Evolutionary conservation across 2,113 vertebrate genomes (phyloP), one percentile per base, ranked within the genome.

Genomic region (Toxotes jaculatrix): DNA sequence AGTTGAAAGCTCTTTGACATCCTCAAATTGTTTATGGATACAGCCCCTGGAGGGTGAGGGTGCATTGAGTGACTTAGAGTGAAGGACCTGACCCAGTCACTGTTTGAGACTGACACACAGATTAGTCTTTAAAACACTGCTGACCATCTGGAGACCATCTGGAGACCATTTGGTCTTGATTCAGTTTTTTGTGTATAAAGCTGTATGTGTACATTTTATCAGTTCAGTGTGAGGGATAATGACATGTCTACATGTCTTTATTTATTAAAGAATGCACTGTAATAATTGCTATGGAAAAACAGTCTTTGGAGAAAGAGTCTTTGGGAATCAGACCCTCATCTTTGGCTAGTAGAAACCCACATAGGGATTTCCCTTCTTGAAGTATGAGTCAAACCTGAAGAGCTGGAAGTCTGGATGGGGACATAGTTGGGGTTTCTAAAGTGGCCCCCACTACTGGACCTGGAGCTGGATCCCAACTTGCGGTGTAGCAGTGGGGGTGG

Each of bases 91-190:
- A 73, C 61, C 27, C 31, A 45, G 60, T 34, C 17, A 3, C 47
- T 45, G 23, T 7, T 36, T 7, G 12, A 43, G 45, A 42, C 43
- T 19, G 7, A 34, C 23, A 12, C n/a, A 65, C 12, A 38, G 32
- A 55, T 68, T 62, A 55, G 7, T 51, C 13, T 63, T 27, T 36
- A 45, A 62, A 62, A 69, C 14, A 61, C 55, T 19, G 17, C 23
- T 40, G 7, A 49, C 53, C 47, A 69, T 62, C 56, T 73, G 72
- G 55, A 69, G 7, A 49, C 53, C 47, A 69, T 62, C 56, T 73
- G 72, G 55, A 69, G 12, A 14, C 45, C 47, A 68, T 51, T 69
- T 74, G 34, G 49, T 23, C 8, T 40, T 40, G 19, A 38, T 38
- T 55, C 7, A 23, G 45, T 21, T 68, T 49, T 36, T 62, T 40